Evolutionary conservation across 2,888 invertebrate species (phyloP).

Genomic region (Cyrtodaria siliqua): DNA sequence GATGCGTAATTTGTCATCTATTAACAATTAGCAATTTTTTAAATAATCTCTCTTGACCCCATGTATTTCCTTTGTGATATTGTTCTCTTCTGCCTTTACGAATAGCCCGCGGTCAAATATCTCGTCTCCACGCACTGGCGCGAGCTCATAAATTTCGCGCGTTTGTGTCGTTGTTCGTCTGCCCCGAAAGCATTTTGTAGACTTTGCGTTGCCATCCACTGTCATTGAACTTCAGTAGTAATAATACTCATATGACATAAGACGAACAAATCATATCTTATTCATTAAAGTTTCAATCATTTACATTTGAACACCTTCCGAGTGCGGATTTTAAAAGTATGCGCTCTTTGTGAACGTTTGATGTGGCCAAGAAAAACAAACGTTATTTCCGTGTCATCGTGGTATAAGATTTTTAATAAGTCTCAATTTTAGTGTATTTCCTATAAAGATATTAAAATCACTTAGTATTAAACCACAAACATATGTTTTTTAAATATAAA

Average conservation of each 20-base stretch:
- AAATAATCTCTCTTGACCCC: conserved; percentile 41
- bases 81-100: conserved; percentile 24
- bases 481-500: too few relatives aligned
- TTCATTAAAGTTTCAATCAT: conserved; percentile 46
- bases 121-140: conserved; percentile 49
- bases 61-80: conserved; percentile 32
- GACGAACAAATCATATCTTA: conserved; percentile 41
- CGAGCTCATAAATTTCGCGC: conserved; percentile 59
- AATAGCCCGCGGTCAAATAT: conserved; percentile 44
- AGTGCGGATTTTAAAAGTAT: too few relatives aligned
- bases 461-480: too few relatives aligned
- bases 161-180: conserved; percentile 48
- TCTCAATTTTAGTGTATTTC: too few relatives aligned
- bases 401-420: too few relatives aligned
- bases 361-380: too few relatives aligned
- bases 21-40: conserved; percentile 39
- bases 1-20: conserved; percentile 28
- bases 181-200: conserved; percentile 41
- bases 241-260: conserved; percentile 49
- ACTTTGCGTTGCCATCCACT: conserved; percentile 55
- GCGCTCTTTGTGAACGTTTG: too few relatives aligned
- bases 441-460: too few relatives aligned
- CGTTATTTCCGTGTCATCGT: too few relatives aligned
- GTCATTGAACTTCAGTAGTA: conserved; percentile 41
- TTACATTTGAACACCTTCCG: conserved; percentile 42